phyloP scores from a whole-genome alignment of 1,140 invertebrate genomes.

The Catajapyx aquilonaris region DNA sequence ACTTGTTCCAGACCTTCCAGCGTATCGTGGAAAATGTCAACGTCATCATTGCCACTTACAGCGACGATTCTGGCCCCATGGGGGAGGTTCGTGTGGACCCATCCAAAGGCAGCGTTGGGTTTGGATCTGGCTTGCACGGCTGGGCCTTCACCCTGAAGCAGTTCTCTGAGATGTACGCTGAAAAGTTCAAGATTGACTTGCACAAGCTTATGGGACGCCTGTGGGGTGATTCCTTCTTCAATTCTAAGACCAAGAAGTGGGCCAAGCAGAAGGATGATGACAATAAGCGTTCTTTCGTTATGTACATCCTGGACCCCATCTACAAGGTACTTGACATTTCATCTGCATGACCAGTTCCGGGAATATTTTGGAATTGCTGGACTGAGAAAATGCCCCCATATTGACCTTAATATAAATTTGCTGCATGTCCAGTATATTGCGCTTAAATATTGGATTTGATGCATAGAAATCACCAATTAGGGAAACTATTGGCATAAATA shows the following conservation, averaged over 20 bases:
- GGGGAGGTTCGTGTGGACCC: slow-evolving; percentile 92
- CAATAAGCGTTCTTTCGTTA: slow-evolving; percentile 91
- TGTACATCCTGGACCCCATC: slow-evolving; percentile 97
- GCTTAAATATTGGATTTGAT: too few species aligned
- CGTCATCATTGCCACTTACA: slow-evolving; percentile 99
- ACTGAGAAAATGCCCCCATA: too few species aligned
- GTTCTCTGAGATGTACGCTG: slow-evolving; percentile 96
- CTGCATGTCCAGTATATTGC: too few species aligned
- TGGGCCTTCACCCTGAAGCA: slow-evolving; percentile 99
- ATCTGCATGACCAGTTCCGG: too few species aligned
- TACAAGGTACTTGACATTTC: slow-evolving; percentile 54
- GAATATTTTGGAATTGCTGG: too few species aligned
- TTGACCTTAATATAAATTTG: too few species aligned
- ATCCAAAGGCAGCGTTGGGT: slow-evolving; percentile 94
- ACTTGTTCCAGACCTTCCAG: slow-evolving; percentile 98
- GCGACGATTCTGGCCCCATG: slow-evolving; percentile 93
- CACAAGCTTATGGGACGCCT: slow-evolving; percentile 89
- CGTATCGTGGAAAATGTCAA: slow-evolving; percentile 99
- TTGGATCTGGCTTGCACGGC: slow-evolving; percentile 96
- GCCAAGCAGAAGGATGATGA: slow-evolving; percentile 68
- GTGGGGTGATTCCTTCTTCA: slow-evolving; percentile 99
- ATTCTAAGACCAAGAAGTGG: slow-evolving; percentile 95
- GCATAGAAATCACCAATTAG: too few species aligned
- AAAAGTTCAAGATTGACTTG: slow-evolving; percentile 95
- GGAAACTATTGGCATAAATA: too few species aligned